A percentile compares a stretch with the other conserved stretches of the same genome.
phyloP scores from a whole-genome alignment of 2,113 vertebrate genomes.

The Pelmatolapia mariae region DNA sequence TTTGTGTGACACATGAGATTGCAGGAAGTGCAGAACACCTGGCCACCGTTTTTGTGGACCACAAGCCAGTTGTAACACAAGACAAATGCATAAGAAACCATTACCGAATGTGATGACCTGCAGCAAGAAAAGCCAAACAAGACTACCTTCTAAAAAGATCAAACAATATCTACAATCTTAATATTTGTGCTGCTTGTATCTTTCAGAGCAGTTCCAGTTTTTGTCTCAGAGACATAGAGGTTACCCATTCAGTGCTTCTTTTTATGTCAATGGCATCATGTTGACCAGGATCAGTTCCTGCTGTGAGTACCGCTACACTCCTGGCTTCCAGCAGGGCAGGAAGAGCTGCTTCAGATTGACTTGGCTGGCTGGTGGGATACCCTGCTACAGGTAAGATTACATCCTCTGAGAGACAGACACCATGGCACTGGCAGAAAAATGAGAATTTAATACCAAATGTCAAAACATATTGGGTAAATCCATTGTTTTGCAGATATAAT shows the following conservation, averaged over 20 bases:
- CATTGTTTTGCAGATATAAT: background rate
- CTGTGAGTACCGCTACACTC: conserved; percentile 77
- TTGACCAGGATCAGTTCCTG: conserved; percentile 74
- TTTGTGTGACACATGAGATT: no score
- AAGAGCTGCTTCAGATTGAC: conserved; percentile 70
- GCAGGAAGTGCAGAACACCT: background rate
- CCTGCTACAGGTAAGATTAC: conserved; percentile 71
- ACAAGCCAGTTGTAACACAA: background rate
- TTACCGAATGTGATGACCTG: background rate
- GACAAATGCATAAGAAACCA: background rate
- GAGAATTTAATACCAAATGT: background rate
- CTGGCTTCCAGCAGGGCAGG: conserved; percentile 74
- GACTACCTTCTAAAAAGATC: background rate
- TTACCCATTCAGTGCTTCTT: conserved; percentile 71
- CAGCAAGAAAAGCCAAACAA: background rate
- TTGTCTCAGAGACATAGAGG: conserved; percentile 72
- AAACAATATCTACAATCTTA: background rate
- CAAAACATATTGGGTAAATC: background rate
- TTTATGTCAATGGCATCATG: conserved; percentile 71
- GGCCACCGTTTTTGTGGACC: background rate
- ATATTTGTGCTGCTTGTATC: background rate
- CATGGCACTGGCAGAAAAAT: background rate
- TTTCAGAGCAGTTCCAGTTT: conserved; percentile 74
- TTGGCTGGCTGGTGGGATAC: conserved; percentile 69
- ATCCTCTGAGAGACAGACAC: background rate